Base-by-base conservation (phyloP, 2,797 vertebrate species). In the Periophthalmus magnuspinnatus region DNA sequence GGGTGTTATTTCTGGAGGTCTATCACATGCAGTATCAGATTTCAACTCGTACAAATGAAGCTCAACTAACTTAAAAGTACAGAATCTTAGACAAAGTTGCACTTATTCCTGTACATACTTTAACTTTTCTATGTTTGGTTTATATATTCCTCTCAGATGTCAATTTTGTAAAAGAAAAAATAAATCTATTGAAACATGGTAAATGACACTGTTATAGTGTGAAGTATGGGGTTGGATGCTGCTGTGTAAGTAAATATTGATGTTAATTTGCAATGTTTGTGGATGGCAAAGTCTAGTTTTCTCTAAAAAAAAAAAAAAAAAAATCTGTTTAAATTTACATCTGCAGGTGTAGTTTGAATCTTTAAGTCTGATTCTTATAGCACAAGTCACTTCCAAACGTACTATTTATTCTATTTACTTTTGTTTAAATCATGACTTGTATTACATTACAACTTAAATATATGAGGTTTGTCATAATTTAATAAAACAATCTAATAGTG, bases 41-140 rank as follows among this genome's bases (percentile, higher is more conserved):
- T 77, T 77, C 65, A 66, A 48, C 64, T 59, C 76, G 41, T 81
- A 84, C 56, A 70, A 72, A 75, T 52, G 63, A 75, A 59, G 76
- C 81, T 83, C 66, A 68, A 77, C 54, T 65, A 70, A 74, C 65
- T 81, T 76, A 66, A 36, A 74, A 63, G 62, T 68, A 71, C 65
- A 21, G 24, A 68, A 73, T 74, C 65, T 75, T 74, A 89, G 69
- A 86, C 83, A 32, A 80, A 89, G 69, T 86, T 83, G 90, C 90
- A 85, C 91, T 92, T 90, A 82, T 41, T 41, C 73, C 54, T 93
- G 88, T 90, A 86, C 84, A 91, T 86, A 77, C n/a, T 74, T 78
- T 78, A 72, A 76, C 76, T 87, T 88, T 87, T 89, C 76, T 83
- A 81, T 89, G 75, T 84, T 78, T 76, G 56, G 83, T 86, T 82